Conservation (phyloP, 2,113 vertebrate genomes). For the Rissa tridactyla region DNA sequence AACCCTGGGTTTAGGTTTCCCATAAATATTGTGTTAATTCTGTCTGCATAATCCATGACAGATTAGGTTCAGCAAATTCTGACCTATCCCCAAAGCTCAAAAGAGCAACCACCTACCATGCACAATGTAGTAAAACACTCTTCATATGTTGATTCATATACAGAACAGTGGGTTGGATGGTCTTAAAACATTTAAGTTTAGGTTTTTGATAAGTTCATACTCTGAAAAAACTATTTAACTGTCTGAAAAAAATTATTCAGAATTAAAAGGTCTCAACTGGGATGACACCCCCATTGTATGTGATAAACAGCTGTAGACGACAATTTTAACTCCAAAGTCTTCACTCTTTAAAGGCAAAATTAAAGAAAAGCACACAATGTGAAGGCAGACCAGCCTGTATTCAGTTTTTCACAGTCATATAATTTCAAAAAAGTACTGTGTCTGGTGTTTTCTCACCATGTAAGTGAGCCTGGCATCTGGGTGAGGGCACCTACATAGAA, state of each 20-base stretch:
- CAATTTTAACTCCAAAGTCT: neutral
- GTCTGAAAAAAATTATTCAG: neutral
- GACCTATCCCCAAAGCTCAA: neutral
- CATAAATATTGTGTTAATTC: neutral
- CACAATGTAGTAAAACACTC: neutral
- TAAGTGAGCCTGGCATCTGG: neutral
- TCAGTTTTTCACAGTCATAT: neutral
- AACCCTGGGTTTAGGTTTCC: neutral
- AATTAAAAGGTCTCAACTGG: neutral
- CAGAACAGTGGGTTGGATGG: conserved; percentile 6
- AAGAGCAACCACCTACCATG: neutral
- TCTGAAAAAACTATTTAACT: neutral
- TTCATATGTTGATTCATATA: neutral
- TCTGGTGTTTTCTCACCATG: neutral
- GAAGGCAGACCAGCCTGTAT: neutral
- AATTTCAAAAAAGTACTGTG: neutral
- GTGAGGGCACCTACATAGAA: neutral
- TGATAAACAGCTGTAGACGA: neutral
- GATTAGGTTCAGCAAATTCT: neutral
- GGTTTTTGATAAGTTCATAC: neutral
- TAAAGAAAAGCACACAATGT: neutral
- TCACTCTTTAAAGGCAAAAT: neutral
- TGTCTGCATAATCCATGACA: neutral
- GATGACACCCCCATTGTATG: neutral
- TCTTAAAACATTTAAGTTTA: neutral